A percentile compares a stretch with the other conserved stretches of the same genome.
These are phyloP conservation scores for Phalacrocorax carbo DNA, from an alignment of 2,113 vertebrate genomes.

Conservation along the genomic window DNA sequence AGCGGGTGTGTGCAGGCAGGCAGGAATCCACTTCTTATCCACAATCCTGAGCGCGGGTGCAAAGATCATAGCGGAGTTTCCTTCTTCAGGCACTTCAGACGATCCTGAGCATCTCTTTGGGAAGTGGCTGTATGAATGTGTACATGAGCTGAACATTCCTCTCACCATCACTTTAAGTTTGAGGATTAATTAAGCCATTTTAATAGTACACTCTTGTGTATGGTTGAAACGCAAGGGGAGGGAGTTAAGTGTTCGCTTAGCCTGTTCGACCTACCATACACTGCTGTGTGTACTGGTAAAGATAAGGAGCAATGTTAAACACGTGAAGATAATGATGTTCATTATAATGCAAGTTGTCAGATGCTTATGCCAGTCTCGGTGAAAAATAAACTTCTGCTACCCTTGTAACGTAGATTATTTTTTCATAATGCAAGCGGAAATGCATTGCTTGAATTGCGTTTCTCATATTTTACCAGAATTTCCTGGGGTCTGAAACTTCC, in stretches of 20 bases:
- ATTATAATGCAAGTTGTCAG: slow-evolving; percentile 2
- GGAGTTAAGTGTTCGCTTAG: neutral
- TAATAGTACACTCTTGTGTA: neutral
- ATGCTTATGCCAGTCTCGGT: neutral
- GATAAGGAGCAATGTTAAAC: slow-evolving; percentile 1
- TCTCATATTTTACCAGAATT: neutral
- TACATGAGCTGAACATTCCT: neutral
- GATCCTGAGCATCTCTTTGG: neutral
- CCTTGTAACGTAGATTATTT: neutral
- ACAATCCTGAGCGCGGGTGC: accelerated
- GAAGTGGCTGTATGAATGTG: neutral
- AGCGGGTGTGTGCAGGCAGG: neutral
- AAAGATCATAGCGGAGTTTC: neutral
- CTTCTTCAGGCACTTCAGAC: neutral
- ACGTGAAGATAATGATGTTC: neutral
- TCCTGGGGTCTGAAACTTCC: neutral
- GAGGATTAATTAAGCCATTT: slow-evolving; percentile 8
- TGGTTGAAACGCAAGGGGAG: neutral
- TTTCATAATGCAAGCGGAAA: neutral
- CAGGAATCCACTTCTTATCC: neutral
- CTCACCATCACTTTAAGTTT: neutral
- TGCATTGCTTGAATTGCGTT: neutral
- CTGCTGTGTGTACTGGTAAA: neutral
- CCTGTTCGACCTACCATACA: neutral
- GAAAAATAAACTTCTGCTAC: neutral